A percentile compares a stretch with the other conserved stretches of the same genome.
phyloP scores from a whole-genome alignment of 2,888 invertebrate species.

The Volucella zonaria region DNA sequence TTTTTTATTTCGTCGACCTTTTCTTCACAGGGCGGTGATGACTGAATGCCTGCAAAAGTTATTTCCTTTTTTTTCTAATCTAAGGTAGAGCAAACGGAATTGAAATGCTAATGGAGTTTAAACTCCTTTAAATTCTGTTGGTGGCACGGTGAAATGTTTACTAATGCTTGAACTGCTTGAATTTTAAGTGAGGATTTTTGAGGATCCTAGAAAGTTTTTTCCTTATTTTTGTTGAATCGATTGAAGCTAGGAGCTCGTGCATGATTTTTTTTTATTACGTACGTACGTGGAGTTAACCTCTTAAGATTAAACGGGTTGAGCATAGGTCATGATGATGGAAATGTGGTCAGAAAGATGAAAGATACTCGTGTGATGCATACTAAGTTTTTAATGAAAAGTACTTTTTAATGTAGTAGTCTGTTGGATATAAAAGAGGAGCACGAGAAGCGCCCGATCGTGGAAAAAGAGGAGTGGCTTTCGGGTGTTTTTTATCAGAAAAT shows the following conservation, averaged over 20 bases:
- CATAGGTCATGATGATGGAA: not conserved
- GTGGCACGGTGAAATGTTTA: conserved; percentile 46
- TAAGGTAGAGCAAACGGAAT: conserved; percentile 45
- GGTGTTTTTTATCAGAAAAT: too few species aligned
- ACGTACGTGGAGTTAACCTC: conserved; percentile 23
- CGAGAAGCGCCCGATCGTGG: too few species aligned
- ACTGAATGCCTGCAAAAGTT: conserved; percentile 13
- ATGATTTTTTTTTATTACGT: conserved; percentile 5
- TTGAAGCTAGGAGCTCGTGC: conserved; percentile 17
- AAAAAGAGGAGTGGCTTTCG: too few species aligned
- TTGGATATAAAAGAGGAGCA: too few species aligned
- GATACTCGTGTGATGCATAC: too few species aligned
- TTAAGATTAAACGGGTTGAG: not conserved
- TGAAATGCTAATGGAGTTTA: conserved; percentile 54
- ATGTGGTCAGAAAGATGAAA: conserved; percentile 1
- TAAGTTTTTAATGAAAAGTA: too few species aligned
- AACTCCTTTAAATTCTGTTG: conserved; percentile 47
- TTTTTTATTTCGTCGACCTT: too few species aligned
- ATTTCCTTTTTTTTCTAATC: not conserved
- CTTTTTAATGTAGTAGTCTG: too few species aligned
- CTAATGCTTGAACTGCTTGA: conserved; percentile 44
- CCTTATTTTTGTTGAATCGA: not conserved
- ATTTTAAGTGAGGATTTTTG: conserved; percentile 23
- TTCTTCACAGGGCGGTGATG: conserved; percentile 54
- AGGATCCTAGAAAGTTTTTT: not conserved